Evolutionary conservation across 2,888 invertebrate species (phyloP).

Genomic region (Halictus quadricinctus): DNA sequence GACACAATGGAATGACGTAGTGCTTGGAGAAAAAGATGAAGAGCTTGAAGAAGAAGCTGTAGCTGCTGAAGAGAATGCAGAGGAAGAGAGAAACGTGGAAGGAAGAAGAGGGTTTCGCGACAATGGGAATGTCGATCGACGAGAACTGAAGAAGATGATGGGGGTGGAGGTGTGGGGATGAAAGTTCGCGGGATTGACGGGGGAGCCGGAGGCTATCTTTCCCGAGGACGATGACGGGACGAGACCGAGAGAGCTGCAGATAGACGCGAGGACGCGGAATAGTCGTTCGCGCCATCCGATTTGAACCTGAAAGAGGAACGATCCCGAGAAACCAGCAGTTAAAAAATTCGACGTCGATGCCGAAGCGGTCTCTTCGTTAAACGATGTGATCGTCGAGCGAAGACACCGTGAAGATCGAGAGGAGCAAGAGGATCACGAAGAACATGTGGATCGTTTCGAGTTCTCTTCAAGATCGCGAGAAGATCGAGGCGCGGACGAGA

Average conservation of each 20-base stretch:
- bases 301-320: constrained; percentile 20
- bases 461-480: constrained; percentile 12
- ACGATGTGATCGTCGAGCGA: background rate
- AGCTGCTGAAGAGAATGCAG: background rate
- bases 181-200: constrained; percentile 7
- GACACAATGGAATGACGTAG: background rate
- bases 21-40: background rate
- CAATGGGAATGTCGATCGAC: background rate
- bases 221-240: constrained; percentile 6
- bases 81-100: background rate
- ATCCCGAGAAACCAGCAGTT: background rate
- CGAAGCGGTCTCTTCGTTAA: background rate
- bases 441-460: background rate
- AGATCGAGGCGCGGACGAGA: constrained; percentile 45
- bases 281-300: constrained; percentile 48
- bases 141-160: background rate
- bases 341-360: background rate
- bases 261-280: constrained; percentile 16
- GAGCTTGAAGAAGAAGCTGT: background rate
- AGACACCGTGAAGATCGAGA: constrained; percentile 23
- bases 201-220: background rate
- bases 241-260: background rate
- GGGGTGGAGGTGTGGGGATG: background rate
- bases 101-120: background rate
- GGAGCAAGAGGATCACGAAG: background rate